Evolutionary conservation across 1,140 invertebrate species (phyloP), one percentile per base, ranked within the genome.

Genomic region (Episyrphus balteatus): DNA sequence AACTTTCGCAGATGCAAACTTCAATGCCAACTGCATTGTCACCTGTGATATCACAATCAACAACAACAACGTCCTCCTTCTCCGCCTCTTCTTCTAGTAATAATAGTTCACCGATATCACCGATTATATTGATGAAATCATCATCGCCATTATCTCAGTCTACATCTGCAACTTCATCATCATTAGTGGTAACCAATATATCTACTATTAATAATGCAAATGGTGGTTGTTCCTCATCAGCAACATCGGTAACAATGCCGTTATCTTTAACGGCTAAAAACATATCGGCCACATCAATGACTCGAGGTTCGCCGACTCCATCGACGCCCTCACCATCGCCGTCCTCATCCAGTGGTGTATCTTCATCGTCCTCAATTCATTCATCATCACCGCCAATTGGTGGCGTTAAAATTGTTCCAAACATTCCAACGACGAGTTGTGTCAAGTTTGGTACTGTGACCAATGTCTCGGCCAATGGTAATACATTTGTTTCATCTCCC

Each of bases 281-380:
- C 43, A 53, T 53, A 31, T 53, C 48, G 19, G 48, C 43, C 18
- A 53, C 44, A 30, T 37, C 52, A 14, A 31, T 54, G 7, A 66
- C 51, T 38, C 58, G 62, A 41, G 62, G 57, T 18, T 66, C 62
- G 14, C 62, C 62, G n/a, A 65, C 62, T 41, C 62, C 62, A 43
- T 65, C 62, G 41, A 66, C 62, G 7, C 62, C 62, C 21, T 66
- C 62, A 13, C 51, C 51, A 18, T 53, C 51, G 43, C 62, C 62
- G 13, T 61, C 58, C 53, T 61, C 60, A 21, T 59, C 62, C 32
- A 62, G 60, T 47, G 59, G 62, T 44, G 55, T 61, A 15, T 60
- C 60, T 32, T 66, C 62, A 2, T 66, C 62, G 36, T 66, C 62
- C 36, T 56, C 58, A 38, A 62, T 59, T 6, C 59, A 62, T 14